These are phyloP conservation scores for Phasia obesa DNA, from an alignment of 2,888 invertebrate genomes.

Conservation along the genomic window DNA sequence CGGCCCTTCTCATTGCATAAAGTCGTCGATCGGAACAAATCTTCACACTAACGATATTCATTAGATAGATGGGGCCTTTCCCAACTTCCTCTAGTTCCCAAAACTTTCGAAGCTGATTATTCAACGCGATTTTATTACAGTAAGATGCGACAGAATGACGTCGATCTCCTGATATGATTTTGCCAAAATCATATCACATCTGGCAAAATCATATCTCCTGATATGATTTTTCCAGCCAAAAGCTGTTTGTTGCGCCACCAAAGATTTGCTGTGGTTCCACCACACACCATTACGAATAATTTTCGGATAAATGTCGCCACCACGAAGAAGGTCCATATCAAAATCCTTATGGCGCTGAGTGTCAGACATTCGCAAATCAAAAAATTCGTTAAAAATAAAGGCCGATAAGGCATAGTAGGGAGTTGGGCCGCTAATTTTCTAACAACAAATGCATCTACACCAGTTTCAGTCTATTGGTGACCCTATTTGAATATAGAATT, in stretches of 20 bases:
- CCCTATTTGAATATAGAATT: too few relatives aligned
- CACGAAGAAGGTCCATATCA: not conserved
- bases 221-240: not conserved
- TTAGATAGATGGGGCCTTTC: not conserved
- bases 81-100: conserved; percentile 1
- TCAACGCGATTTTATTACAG: not conserved
- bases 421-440: too few relatives aligned
- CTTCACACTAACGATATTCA: not conserved
- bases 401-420: too few relatives aligned
- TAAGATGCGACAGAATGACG: not conserved
- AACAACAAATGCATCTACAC: too few relatives aligned
- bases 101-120: not conserved
- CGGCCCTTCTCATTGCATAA: too few relatives aligned
- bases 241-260: not conserved
- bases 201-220: too few relatives aligned
- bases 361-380: not conserved
- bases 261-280: not conserved
- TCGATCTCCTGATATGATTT: too few relatives aligned
- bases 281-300: not conserved
- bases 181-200: too few relatives aligned
- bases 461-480: too few relatives aligned
- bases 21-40: not conserved
- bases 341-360: not conserved
- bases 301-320: not conserved
- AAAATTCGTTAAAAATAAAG: not conserved